Conservation (phyloP, 1,140 invertebrate species). For the Leptinotarsa defecta region DNA sequence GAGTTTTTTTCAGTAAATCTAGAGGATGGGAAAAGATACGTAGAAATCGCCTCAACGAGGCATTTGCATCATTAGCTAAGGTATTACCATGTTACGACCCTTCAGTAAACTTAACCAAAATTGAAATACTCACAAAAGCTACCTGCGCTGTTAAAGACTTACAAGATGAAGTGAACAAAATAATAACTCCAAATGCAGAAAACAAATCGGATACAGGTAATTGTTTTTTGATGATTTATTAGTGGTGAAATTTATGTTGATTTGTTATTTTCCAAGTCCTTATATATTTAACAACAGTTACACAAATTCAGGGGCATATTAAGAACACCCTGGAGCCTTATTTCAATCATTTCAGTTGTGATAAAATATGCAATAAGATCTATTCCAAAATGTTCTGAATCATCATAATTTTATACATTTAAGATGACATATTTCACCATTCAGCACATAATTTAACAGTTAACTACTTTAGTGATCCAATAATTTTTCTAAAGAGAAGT, state of each 20-base stretch:
- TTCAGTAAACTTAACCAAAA: constrained; percentile 55
- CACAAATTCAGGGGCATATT: too few species aligned
- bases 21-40: constrained; percentile 61
- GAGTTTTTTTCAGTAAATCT: constrained; percentile 43
- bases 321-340: too few species aligned
- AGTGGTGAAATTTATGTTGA: too few species aligned
- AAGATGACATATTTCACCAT: too few species aligned
- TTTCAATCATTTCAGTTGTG: too few species aligned
- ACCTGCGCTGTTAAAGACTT: constrained; percentile 57
- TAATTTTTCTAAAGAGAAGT: too few species aligned
- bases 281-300: too few species aligned
- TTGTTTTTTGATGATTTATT: background rate
- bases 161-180: constrained; percentile 55
- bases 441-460: too few species aligned
- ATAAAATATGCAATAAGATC: too few species aligned
- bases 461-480: background rate
- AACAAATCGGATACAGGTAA: constrained; percentile 36
- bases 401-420: too few species aligned
- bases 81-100: constrained; percentile 60
- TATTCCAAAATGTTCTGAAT: too few species aligned
- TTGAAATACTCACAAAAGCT: constrained; percentile 58
- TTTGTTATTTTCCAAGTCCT: too few species aligned
- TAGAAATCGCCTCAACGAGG: constrained; percentile 58
- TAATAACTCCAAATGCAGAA: constrained; percentile 37
- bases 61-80: constrained; percentile 57